Percentiles rank a stretch among this genome's conserved stretches.
Evolutionary conservation across 1,140 invertebrate species (phyloP).

Genomic region (Periplaneta americana): DNA sequence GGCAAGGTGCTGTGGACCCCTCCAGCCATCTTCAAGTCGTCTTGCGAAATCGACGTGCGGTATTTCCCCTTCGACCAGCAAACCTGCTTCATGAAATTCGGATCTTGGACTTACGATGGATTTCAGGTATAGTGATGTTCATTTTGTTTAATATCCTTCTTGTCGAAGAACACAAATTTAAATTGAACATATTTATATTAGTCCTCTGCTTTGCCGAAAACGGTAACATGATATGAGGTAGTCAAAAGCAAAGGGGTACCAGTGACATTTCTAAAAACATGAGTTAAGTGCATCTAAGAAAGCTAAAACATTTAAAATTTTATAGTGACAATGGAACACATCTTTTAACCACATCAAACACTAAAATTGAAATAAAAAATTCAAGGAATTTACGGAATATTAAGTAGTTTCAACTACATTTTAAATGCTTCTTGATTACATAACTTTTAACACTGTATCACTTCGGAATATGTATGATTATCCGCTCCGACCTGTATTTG

Average conservation of each 20-base stretch:
- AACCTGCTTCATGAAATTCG: slow-evolving; percentile 93
- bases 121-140: slow-evolving; percentile 60
- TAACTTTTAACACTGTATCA: too few relatives aligned
- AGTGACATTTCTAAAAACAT: too few relatives aligned
- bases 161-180: not conserved
- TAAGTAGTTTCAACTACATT: too few relatives aligned
- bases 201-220: not conserved
- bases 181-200: not conserved
- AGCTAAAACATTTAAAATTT: not conserved
- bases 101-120: slow-evolving; percentile 97
- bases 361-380: too few relatives aligned
- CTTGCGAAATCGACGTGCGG: slow-evolving; percentile 93
- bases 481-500: too few relatives aligned
- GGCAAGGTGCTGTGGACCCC: slow-evolving; percentile 91
- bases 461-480: too few relatives aligned
- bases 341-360: too few relatives aligned
- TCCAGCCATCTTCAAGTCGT: slow-evolving; percentile 96
- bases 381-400: too few relatives aligned
- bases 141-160: not conserved
- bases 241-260: too few relatives aligned
- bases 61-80: slow-evolving; percentile 98
- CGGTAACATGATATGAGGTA: not conserved
- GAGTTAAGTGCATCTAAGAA: too few relatives aligned
- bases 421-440: too few relatives aligned
- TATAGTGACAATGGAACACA: not conserved